These are phyloP conservation scores for Acanthurus leucopareius DNA, from an alignment of 2,797 vertebrate species.

Conservation along the genomic window DNA sequence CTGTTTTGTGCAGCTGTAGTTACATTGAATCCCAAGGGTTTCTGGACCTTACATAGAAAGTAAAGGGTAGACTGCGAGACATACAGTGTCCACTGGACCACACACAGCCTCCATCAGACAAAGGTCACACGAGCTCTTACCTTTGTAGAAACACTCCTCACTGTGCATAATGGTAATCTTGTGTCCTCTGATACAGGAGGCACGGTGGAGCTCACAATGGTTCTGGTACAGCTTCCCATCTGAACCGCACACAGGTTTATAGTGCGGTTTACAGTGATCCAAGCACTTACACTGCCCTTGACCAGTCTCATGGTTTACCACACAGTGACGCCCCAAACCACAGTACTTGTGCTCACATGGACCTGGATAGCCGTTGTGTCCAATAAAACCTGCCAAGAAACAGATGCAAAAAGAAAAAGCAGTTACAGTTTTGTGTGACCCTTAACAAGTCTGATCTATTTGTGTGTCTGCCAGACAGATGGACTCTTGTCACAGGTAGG, in stretches of 20 bases:
- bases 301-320: constrained; percentile 85
- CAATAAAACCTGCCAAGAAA: constrained; percentile 81
- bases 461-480: constrained; percentile 7
- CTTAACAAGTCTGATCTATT: not conserved
- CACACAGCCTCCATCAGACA: constrained; percentile 8
- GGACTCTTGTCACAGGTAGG: constrained; percentile 8
- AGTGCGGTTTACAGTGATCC: constrained; percentile 92
- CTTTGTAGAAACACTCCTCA: constrained; percentile 97
- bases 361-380: constrained; percentile 76
- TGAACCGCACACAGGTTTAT: constrained; percentile 96
- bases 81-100: not conserved
- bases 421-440: not conserved
- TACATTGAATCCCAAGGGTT: not conserved
- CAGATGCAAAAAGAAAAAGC: constrained; percentile 21
- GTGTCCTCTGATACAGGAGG: constrained; percentile 90
- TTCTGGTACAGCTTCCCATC: constrained; percentile 96
- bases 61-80: not conserved
- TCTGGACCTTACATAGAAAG: not conserved
- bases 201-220: constrained; percentile 95
- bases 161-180: constrained; percentile 95
- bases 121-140: constrained; percentile 78
- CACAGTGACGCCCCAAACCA: constrained; percentile 93
- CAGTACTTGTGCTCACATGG: constrained; percentile 96
- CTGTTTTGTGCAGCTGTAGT: too few species aligned
- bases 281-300: constrained; percentile 93